Conservation (phyloP, 2,113 vertebrate genomes). For the Oncorhynchus mykiss region DNA sequence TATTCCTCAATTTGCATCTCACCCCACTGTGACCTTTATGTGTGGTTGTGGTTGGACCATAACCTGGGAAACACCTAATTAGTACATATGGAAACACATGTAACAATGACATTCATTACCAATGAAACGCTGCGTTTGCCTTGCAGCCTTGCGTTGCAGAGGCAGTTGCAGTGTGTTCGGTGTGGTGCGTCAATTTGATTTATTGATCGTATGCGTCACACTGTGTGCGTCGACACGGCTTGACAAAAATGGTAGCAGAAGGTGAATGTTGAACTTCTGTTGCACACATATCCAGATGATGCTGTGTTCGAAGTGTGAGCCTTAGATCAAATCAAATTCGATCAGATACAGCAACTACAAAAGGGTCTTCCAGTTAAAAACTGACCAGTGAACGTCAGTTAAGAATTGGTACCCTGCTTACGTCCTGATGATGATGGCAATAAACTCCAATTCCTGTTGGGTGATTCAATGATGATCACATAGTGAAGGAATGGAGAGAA, state of each 20-base stretch:
- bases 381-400: not conserved
- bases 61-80: not conserved
- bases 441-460: slow-evolving; percentile 10
- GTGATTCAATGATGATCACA: slow-evolving; percentile 57
- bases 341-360: not conserved
- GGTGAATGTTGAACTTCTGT: no score
- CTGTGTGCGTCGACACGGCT: no score
- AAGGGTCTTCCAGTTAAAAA: not conserved
- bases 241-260: no score
- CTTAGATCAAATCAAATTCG: no score
- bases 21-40: not conserved
- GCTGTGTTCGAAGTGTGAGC: not conserved
- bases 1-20: not conserved
- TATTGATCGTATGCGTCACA: no score
- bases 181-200: no score
- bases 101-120: not conserved
- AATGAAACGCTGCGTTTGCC: not conserved
- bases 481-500: slow-evolving; percentile 43
- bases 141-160: no score
- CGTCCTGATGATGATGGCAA: slow-evolving; percentile 4
- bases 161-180: no score
- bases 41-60: not conserved
- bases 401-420: not conserved
- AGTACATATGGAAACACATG: no score
- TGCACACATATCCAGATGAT: no score